These are phyloP conservation scores for Pectinophora gossypiella DNA, from an alignment of 1,140 invertebrate genomes.

Conservation along the genomic window DNA sequence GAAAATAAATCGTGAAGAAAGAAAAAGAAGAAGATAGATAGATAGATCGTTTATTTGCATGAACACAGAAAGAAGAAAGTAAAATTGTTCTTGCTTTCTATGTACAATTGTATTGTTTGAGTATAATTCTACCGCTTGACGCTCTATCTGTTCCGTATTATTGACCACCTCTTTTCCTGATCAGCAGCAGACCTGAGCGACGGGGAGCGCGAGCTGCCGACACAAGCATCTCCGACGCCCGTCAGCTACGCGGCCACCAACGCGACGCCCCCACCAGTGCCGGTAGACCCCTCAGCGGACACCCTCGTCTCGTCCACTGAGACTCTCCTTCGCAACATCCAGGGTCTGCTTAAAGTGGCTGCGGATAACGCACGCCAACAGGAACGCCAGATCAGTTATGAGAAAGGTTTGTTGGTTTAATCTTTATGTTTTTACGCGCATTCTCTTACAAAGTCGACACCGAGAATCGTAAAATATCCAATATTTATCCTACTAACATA, in stretches of 20 bases:
- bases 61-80: no score
- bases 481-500: no score
- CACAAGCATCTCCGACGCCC: conserved; percentile 55
- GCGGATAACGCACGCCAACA: conserved; percentile 96
- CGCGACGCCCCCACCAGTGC: conserved; percentile 48
- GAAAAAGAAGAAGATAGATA: no score
- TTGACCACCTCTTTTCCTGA: not conserved
- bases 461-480: no score
- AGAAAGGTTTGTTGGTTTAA: conserved; percentile 93
- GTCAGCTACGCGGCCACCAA: conserved; percentile 62
- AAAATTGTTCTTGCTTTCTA: no score
- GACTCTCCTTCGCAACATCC: conserved; percentile 94
- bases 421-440: no score
- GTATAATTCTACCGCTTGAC: no score
- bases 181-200: conserved; percentile 79
- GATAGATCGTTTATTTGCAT: no score
- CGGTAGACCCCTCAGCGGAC: conserved; percentile 77
- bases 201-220: conserved; percentile 64
- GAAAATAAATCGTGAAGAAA: no score
- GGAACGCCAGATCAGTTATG: conserved; percentile 95
- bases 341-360: conserved; percentile 95
- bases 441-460: no score
- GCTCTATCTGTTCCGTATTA: no score
- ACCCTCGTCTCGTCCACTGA: conserved; percentile 86
- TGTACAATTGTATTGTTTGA: no score